Evolutionary conservation across 1,140 invertebrate species (phyloP).

Genomic region (Drosophila nigrodunni): DNA sequence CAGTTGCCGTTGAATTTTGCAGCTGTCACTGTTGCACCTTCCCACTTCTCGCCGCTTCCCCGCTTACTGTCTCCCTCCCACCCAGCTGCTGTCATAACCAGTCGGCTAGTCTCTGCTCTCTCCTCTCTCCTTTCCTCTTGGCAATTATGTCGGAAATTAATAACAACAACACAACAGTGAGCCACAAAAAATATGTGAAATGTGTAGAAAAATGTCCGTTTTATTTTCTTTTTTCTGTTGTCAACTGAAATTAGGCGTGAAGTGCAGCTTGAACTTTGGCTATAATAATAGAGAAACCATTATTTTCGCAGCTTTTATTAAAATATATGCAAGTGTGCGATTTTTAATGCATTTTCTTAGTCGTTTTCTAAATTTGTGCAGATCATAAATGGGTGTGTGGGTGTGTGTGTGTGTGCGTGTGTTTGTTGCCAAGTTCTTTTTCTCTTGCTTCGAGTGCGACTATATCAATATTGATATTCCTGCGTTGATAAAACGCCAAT

Average conservation of each 20-base stretch:
- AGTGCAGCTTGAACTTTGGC: slow-evolving; percentile 77
- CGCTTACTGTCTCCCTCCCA: slow-evolving; percentile 47
- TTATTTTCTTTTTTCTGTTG: slow-evolving; percentile 47
- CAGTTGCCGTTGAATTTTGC: slow-evolving; percentile 26
- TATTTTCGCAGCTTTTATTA: background rate
- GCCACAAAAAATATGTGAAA: slow-evolving; percentile 47
- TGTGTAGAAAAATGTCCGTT: slow-evolving; percentile 48
- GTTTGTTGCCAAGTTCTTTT: slow-evolving; percentile 34
- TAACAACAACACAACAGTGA: slow-evolving; percentile 50
- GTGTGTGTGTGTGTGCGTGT: slow-evolving; percentile 12
- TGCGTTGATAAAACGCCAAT: slow-evolving; percentile 51
- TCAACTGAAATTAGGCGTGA: slow-evolving; percentile 78
- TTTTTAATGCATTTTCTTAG: slow-evolving; percentile 12
- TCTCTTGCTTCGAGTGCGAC: background rate
- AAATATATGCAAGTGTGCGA: slow-evolving; percentile 18
- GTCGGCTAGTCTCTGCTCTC: slow-evolving; percentile 32
- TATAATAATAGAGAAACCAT: slow-evolving; percentile 4
- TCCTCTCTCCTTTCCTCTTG: slow-evolving; percentile 23
- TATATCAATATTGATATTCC: slow-evolving; percentile 55
- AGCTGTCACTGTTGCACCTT: slow-evolving; percentile 32
- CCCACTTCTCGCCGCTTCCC: no score
- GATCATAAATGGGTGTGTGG: slow-evolving; percentile 19
- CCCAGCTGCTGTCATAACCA: slow-evolving; percentile 74
- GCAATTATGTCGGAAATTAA: slow-evolving; percentile 80
- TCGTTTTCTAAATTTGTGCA: background rate